These are phyloP conservation scores for Parazoanthus darwini DNA, from an alignment of 92 coral and sea anemone genomes.

Conservation along the genomic window DNA sequence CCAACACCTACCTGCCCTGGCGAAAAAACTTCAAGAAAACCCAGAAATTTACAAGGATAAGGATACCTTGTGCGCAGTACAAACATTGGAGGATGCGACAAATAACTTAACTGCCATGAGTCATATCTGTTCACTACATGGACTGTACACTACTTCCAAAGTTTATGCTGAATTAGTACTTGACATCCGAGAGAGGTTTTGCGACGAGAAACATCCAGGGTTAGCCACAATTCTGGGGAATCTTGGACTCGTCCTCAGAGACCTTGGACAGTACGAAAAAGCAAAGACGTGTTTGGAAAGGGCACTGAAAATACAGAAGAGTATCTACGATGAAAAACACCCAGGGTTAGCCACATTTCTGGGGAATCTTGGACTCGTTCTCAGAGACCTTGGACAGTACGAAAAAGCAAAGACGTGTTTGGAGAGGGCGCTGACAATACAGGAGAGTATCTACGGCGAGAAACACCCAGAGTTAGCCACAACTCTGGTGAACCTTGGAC, in stretches of 20 bases:
- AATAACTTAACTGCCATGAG: neutral
- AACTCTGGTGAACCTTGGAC: neutral
- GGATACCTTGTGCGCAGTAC: neutral
- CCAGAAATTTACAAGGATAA: neutral
- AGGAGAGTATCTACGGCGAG: neutral
- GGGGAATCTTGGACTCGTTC: neutral
- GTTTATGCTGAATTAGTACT: neutral
- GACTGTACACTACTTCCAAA: neutral
- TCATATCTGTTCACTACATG: neutral
- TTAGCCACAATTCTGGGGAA: neutral
- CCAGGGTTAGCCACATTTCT: neutral
- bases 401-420: slow-evolving; percentile 7
- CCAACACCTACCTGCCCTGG: neutral
- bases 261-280: neutral
- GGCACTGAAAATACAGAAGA: neutral
- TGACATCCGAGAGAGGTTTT: neutral
- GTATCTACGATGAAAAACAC: neutral
- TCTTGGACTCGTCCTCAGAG: neutral
- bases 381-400: neutral
- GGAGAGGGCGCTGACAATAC: slow-evolving; percentile 16
- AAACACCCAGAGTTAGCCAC: slow-evolving; percentile 18
- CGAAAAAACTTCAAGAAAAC: neutral
- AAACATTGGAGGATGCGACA: neutral
- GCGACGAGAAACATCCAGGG: neutral
- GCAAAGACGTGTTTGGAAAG: slow-evolving; percentile 25